Base-by-base conservation (phyloP, 2,888 invertebrate genomes). In the Mesorhabditis belari region DNA sequence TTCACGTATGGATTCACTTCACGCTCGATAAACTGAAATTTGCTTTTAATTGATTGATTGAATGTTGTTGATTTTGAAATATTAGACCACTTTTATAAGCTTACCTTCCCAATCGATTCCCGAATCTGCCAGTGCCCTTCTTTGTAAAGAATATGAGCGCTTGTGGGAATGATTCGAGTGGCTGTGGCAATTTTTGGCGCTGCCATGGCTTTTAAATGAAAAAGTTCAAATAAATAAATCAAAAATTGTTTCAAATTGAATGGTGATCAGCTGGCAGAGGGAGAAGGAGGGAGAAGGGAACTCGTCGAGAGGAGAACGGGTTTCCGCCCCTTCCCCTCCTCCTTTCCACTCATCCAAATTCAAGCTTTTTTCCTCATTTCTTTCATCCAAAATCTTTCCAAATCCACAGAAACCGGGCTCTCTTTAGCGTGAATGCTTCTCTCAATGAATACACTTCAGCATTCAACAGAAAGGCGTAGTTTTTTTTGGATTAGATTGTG, bases 1-100 rank as follows among this genome's bases (percentile, higher is more conserved):
- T 84, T 83, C 6, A 86, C 84, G 77, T 81, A 76, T 3, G 86
- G 86, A 74, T 86, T 86, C 55, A 86, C 84, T 44, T 85, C 84
- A 17, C 67, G 63, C n/a, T 71, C 71, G 49, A 76, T 73, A n/a
- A 71, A 54, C 70, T 74, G 57, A 44, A 69, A 65, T 9, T 21
- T 17, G 3, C 23, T 21, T 17, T 25, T 25, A 21, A 17, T 25
- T 25, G 12, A 2, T 21, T 26, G 2, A 9, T 17, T 27, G 6
- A 19, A 23, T 54, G 17, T 12, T 17, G 23, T 12, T 24, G 24
- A 17, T 26, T 19, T 17, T 28, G 19, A 51, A 21, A 51, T 19
- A 21, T 51, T 12, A 19, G 51, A n/a, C 21, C 23, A 12, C 12
- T 23, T 51, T 19, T 19, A 51, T 51, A 19, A 51, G 4, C 19